Evolutionary conservation across 2,888 invertebrate species (phyloP).

Genomic region (Coremacera marginata): DNA sequence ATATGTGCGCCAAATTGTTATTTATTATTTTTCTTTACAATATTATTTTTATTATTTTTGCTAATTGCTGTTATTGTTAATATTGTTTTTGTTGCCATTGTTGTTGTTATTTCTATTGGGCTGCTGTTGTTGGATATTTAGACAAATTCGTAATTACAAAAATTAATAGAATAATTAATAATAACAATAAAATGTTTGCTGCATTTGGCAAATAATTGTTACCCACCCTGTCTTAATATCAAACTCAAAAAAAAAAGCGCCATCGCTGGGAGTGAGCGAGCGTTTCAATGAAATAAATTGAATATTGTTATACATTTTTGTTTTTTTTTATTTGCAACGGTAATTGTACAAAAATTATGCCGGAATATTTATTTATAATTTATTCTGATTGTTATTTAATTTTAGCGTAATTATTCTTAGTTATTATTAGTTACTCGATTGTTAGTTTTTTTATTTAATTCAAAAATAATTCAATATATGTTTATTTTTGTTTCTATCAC

Average conservation of each 20-base stretch:
- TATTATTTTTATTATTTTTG: slow-evolving; percentile 14
- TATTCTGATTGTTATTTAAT: slow-evolving; percentile 39
- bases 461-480: background rate
- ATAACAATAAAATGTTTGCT: slow-evolving; percentile 30
- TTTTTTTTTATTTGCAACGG: slow-evolving; percentile 23
- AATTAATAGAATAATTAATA: slow-evolving; percentile 48
- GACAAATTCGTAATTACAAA: slow-evolving; percentile 47
- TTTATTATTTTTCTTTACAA: slow-evolving; percentile 19
- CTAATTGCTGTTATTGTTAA: slow-evolving; percentile 2
- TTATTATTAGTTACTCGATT: slow-evolving; percentile 22
- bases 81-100: slow-evolving; percentile 14
- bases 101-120: slow-evolving; percentile 23
- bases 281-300: slow-evolving; percentile 6
- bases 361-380: slow-evolving; percentile 36
- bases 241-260: slow-evolving; percentile 6
- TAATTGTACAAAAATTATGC: slow-evolving; percentile 27
- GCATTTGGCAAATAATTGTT: slow-evolving; percentile 31
- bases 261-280: background rate
- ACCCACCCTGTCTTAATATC: background rate
- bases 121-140: slow-evolving; percentile 36
- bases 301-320: background rate
- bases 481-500: background rate
- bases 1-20: background rate
- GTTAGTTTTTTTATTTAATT: background rate
- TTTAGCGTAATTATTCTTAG: slow-evolving; percentile 25